These are phyloP conservation scores for Cabera pusaria DNA, from an alignment of 2,888 invertebrate genomes.

Conservation along the genomic window DNA sequence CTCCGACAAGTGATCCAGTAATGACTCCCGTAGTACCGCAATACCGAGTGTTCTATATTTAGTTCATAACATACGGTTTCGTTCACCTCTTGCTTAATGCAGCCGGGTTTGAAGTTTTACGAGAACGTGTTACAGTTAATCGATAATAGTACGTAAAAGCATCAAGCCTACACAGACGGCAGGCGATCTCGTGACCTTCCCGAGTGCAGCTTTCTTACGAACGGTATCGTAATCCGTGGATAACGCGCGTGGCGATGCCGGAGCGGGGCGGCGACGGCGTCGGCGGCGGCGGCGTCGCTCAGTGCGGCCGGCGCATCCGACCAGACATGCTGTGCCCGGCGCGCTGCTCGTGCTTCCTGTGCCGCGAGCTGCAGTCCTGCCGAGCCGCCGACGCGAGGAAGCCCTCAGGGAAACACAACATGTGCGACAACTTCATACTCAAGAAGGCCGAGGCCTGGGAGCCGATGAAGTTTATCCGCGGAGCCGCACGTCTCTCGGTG, in stretches of 20 bases:
- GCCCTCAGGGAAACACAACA: slow-evolving; percentile 65
- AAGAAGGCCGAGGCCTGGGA: slow-evolving; percentile 80
- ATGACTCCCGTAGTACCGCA: slow-evolving; percentile 43
- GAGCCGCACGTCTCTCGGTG: slow-evolving; percentile 78
- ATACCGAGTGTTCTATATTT: slow-evolving; percentile 66
- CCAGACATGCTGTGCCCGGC: slow-evolving; percentile 86
- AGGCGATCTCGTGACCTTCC: slow-evolving; percentile 33
- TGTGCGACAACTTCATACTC: slow-evolving; percentile 81
- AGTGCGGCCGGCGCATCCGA: slow-evolving; percentile 72
- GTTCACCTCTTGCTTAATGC: slow-evolving; percentile 61
- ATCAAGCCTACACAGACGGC: slow-evolving; percentile 13
- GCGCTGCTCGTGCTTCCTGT: slow-evolving; percentile 89
- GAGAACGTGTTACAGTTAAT: slow-evolving; percentile 28
- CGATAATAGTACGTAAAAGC: slow-evolving; percentile 25
- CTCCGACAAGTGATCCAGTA: slow-evolving; percentile 50
- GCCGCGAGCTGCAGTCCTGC: slow-evolving; percentile 87
- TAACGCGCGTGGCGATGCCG: slow-evolving; percentile 50
- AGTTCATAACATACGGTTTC: slow-evolving; percentile 64
- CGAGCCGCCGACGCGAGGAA: slow-evolving; percentile 78
- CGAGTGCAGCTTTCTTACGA: slow-evolving; percentile 44
- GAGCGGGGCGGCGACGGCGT: slow-evolving; percentile 54
- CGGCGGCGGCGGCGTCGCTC: slow-evolving; percentile 55
- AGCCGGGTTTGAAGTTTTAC: slow-evolving; percentile 35
- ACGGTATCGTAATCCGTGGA: slow-evolving; percentile 68
- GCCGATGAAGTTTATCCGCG: slow-evolving; percentile 74